Conservation (phyloP, 2,888 invertebrate genomes). For the Caenorhabditis zanzibari region DNA sequence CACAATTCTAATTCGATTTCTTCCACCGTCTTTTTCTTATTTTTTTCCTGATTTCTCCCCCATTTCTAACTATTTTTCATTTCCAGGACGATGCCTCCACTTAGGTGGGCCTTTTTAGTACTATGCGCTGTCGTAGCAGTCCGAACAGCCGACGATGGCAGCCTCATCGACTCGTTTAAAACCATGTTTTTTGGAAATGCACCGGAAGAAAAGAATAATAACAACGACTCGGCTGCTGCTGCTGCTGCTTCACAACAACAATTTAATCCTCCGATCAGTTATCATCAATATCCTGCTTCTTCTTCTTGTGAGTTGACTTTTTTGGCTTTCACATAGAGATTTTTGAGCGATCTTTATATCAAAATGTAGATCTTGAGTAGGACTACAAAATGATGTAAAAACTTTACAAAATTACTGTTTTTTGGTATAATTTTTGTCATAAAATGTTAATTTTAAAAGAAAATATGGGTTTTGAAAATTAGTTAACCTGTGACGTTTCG, state of each 20-base stretch:
- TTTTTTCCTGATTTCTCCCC: neutral
- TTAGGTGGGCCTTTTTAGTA: constrained; percentile 54
- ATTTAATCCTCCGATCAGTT: constrained; percentile 61
- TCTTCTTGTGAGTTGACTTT: constrained; percentile 42
- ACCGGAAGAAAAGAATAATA: constrained; percentile 27
- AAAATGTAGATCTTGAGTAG: no score
- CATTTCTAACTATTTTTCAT: neutral
- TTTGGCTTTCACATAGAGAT: no score
- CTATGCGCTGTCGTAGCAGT: constrained; percentile 36
- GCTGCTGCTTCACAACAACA: no score
- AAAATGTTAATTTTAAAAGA: no score
- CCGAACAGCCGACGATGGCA: constrained; percentile 32
- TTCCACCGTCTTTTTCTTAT: neutral
- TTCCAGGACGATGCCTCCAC: constrained; percentile 49
- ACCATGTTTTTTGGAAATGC: constrained; percentile 62
- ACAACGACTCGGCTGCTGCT: constrained; percentile 40
- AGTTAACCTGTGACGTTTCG: no score
- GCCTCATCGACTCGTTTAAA: constrained; percentile 60
- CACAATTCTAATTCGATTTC: no score
- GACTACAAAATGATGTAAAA: no score
- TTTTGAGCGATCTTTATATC: no score
- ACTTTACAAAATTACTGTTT: no score
- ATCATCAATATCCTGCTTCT: constrained; percentile 59
- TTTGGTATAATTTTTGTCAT: no score
- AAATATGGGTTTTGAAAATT: no score